Evolutionary conservation across 2,888 invertebrate genomes (phyloP), one percentile per base, ranked within the genome.

Genomic region (Cataglyphis rosenhaueri): DNA sequence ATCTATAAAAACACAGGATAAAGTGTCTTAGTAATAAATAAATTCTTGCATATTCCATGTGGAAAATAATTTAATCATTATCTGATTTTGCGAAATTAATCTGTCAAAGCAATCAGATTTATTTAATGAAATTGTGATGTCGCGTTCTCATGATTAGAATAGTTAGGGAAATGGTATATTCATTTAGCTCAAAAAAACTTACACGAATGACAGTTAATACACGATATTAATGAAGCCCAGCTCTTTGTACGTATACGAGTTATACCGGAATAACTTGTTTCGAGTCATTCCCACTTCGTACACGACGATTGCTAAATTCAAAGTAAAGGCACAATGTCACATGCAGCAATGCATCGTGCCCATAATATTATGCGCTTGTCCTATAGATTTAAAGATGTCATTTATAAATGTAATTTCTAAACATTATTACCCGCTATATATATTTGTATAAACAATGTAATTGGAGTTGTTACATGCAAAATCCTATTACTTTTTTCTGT

Each of bases 261-360:
- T 88, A 86, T 87, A 90, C 90, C 85, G 90, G 90, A 88, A 89
- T 89, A 89, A 89, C 89, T 89, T 41, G 89, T 89, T 89, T 82
- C 82, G 81, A 88, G 84, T 83, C 82, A 76, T 82, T 82, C 75
- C 84, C 86, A 76, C 78, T 85, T 65, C 57, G n/a, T 57, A 57
- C 38, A 59, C 74, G 55, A 84, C 84, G 84, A 87, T 90, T 88
- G 90, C 88, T 88, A 87, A 88, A 90, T 81, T 62, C 73, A 59
- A 70, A 74, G 88, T 75, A 78, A 68, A 83, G 74, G 65, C 85
- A 90, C 90, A 90, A 89, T 89, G 90, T 88, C 87, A 84, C 87
- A 83, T 87, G 87, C 85, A 32, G 25, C 62, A 35, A 38, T 64
- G 29, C 71, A 74, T 71, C 41, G 29, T 55, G 44, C 44, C 68